These are phyloP conservation scores for Amiota communis DNA, from an alignment of 2,888 invertebrate genomes.

Conservation along the genomic window DNA sequence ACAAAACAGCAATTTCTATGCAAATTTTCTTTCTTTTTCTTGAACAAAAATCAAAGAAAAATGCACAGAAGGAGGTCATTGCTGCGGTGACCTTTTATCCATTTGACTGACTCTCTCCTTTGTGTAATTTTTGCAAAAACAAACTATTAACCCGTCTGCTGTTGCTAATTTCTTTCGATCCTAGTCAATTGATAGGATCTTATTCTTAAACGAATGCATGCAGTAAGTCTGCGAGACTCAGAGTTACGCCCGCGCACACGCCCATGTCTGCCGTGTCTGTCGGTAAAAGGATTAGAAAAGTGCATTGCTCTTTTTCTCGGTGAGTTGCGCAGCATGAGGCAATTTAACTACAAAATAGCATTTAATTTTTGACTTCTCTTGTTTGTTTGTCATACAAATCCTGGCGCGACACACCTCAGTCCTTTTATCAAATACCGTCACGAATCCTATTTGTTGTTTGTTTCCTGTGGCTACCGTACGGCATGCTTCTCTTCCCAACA, in stretches of 20 bases:
- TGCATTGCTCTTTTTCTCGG: constrained; percentile 7
- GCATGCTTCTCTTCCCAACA: no score
- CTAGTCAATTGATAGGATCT: constrained; percentile 38
- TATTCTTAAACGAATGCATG: constrained; percentile 45
- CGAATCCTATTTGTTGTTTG: constrained; percentile 32
- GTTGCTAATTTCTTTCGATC: constrained; percentile 64
- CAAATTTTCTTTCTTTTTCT: background rate
- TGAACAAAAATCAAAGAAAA: background rate
- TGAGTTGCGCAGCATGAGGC: constrained; percentile 7
- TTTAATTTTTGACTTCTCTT: constrained; percentile 41
- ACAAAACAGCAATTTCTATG: constrained; percentile 28
- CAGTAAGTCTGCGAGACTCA: constrained; percentile 47
- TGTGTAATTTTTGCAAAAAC: constrained; percentile 35
- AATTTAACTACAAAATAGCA: constrained; percentile 27
- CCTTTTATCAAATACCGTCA: constrained; percentile 46
- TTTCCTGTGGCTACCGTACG: constrained; percentile 48
- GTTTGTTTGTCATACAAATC: constrained; percentile 34
- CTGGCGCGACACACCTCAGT: constrained; percentile 11
- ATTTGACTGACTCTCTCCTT: constrained; percentile 23
- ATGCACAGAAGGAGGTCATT: constrained; percentile 3
- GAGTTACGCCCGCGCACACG: constrained; percentile 49
- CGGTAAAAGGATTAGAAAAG: constrained; percentile 49
- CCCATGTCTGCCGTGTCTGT: constrained; percentile 50
- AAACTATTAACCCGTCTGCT: constrained; percentile 63
- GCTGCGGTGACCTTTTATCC: constrained; percentile 36